These are phyloP conservation scores for Dicyrtomina minuta DNA, from an alignment of 2,888 invertebrate species.

Conservation along the genomic window DNA sequence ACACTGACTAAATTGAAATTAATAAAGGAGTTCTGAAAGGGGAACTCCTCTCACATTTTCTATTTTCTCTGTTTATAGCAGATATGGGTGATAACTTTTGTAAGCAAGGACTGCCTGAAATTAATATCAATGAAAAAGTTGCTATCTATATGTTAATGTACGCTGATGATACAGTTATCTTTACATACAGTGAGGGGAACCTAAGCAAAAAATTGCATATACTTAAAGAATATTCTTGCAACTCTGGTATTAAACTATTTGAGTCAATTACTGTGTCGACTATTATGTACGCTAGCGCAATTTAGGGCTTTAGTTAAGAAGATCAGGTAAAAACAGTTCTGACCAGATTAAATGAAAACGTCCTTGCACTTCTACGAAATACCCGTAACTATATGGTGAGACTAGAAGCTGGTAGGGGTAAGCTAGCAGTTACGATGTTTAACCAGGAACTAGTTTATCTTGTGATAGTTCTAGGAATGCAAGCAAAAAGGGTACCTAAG, in stretches of 20 bases:
- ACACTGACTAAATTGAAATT: no score
- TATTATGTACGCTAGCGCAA: background rate
- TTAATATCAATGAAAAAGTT: constrained; percentile 1
- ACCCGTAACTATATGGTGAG: background rate
- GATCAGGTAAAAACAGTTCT: background rate
- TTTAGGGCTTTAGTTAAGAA: background rate
- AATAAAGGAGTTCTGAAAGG: no score
- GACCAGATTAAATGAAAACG: background rate
- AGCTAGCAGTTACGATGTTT: background rate
- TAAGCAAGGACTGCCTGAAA: background rate
- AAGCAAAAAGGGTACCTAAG: background rate
- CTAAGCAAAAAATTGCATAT: background rate
- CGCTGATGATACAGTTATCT: background rate
- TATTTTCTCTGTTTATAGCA: background rate
- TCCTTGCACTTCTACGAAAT: background rate
- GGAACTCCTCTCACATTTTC: background rate
- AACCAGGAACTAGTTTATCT: background rate
- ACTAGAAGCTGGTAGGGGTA: background rate
- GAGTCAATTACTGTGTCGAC: constrained; percentile 1
- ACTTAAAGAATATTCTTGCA: background rate
- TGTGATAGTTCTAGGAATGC: background rate
- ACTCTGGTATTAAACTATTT: no score
- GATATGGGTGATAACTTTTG: background rate
- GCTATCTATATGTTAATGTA: no score
- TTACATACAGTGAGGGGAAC: background rate